Evolutionary conservation across 2,113 vertebrate species (phyloP).

Genomic region (Gasterosteus nipponicus): DNA sequence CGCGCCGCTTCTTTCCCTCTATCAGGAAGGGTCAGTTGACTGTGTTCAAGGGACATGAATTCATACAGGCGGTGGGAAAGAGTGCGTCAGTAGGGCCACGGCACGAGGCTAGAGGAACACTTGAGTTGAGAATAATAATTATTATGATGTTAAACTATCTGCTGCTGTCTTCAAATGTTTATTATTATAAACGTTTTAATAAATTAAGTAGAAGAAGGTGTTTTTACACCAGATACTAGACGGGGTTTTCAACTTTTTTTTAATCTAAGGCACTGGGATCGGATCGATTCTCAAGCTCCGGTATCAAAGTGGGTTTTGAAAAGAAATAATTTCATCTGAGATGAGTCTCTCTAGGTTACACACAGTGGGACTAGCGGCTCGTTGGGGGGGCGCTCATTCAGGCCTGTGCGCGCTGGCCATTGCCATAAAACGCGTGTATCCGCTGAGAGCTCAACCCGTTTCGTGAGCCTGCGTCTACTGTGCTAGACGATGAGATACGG

Average conservation of each 20-base stretch:
- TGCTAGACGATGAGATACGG: neutral
- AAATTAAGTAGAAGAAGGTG: too few species aligned
- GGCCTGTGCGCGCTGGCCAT: neutral
- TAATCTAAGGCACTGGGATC: neutral
- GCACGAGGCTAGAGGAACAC: too few species aligned
- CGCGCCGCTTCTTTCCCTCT: too few species aligned
- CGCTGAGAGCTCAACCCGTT: neutral
- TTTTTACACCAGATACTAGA: too few species aligned
- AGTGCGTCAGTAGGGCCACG: too few species aligned
- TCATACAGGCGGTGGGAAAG: too few species aligned
- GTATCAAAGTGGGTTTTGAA: neutral
- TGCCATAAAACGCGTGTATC: neutral
- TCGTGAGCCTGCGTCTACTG: neutral
- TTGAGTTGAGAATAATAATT: too few species aligned
- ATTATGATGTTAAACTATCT: neutral
- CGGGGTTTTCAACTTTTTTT: neutral
- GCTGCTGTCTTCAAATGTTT: too few species aligned
- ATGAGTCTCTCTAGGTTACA: neutral
- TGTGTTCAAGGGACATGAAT: too few species aligned
- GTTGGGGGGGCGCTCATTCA: neutral
- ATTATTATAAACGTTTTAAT: too few species aligned
- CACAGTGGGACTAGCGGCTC: neutral
- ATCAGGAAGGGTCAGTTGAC: too few species aligned
- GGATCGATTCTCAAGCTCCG: neutral
- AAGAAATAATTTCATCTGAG: neutral